These are phyloP conservation scores for Gastrophryne carolinensis DNA, from an alignment of 2,797 vertebrate species.

Conservation along the genomic window DNA sequence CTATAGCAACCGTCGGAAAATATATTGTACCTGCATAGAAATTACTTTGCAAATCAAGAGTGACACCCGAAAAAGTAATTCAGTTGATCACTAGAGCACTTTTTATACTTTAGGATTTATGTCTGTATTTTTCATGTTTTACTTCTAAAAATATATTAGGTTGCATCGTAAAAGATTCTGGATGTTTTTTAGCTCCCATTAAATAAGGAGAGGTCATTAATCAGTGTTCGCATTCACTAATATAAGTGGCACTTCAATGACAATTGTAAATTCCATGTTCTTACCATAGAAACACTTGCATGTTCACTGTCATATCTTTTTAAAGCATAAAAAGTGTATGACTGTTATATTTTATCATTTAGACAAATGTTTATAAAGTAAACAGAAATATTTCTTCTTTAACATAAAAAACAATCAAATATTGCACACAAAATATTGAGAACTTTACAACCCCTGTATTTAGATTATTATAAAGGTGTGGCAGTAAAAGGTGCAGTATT, in stretches of 20 bases:
- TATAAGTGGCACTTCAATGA: slow-evolving; percentile 30
- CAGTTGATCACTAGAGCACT: slow-evolving; percentile 37
- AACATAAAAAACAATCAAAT: no score
- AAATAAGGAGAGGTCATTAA: slow-evolving; percentile 35
- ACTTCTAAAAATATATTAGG: slow-evolving; percentile 5
- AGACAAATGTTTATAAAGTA: no score
- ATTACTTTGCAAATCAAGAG: slow-evolving; percentile 48
- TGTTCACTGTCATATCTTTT: neutral
- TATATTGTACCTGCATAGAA: slow-evolving; percentile 42
- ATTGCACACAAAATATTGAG: no score
- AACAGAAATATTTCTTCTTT: no score
- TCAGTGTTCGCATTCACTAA: slow-evolving; percentile 18
- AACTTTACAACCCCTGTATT: no score
- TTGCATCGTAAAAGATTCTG: slow-evolving; percentile 9
- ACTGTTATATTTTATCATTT: no score
- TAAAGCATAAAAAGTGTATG: no score
- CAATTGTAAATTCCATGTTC: slow-evolving; percentile 21
- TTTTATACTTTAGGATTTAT: slow-evolving; percentile 19
- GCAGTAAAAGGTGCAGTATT: no score
- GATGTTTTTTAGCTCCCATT: slow-evolving; percentile 28
- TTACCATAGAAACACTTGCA: neutral
- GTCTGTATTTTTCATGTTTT: neutral
- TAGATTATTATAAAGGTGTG: no score
- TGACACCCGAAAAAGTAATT: slow-evolving; percentile 41
- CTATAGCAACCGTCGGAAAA: slow-evolving; percentile 45